A percentile compares a stretch with the other conserved stretches of the same genome.
phyloP scores from a whole-genome alignment of 2,888 invertebrate genomes.

The Notodonta dromedarius region DNA sequence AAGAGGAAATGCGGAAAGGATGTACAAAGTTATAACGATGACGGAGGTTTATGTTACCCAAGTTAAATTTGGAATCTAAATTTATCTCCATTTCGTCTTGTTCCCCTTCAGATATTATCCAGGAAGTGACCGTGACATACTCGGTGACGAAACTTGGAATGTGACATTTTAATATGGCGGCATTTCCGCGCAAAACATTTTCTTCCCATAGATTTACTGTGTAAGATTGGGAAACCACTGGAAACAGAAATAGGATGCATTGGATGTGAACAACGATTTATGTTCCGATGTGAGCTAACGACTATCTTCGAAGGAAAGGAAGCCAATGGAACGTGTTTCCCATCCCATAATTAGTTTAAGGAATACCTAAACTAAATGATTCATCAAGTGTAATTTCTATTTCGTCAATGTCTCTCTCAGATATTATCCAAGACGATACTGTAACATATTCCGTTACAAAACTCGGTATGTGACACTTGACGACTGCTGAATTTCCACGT shows the following conservation, averaged over 20 bases:
- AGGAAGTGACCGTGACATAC: slow-evolving; percentile 93
- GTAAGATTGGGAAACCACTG: slow-evolving; percentile 96
- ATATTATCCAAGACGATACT: slow-evolving; percentile 94
- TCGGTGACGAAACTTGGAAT: slow-evolving; percentile 97
- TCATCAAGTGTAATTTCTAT: slow-evolving; percentile 70
- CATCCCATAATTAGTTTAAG: slow-evolving; percentile 3
- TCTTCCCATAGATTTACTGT: slow-evolving; percentile 96
- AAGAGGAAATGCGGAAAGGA: slow-evolving; percentile 27
- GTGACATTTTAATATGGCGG: slow-evolving; percentile 96
- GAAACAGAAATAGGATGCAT: slow-evolving; percentile 14
- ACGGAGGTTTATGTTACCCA: slow-evolving; percentile 59
- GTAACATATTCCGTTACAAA: slow-evolving; percentile 96
- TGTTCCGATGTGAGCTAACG: not conserved
- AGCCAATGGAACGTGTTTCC: slow-evolving; percentile 5
- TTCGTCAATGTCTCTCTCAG: slow-evolving; percentile 86
- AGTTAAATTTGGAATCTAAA: slow-evolving; percentile 70
- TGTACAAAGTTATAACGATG: slow-evolving; percentile 18
- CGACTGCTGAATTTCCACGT: slow-evolving; percentile 94
- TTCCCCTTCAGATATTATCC: slow-evolving; percentile 90
- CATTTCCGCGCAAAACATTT: slow-evolving; percentile 94
- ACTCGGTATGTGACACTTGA: slow-evolving; percentile 97
- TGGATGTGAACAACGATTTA: slow-evolving; percentile 54
- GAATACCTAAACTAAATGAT: slow-evolving; percentile 67
- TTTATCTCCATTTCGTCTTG: slow-evolving; percentile 75
- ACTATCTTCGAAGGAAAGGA: slow-evolving; percentile 8